phyloP scores from a whole-genome alignment of 2,797 vertebrate genomes.

The Australoheros facetus region DNA sequence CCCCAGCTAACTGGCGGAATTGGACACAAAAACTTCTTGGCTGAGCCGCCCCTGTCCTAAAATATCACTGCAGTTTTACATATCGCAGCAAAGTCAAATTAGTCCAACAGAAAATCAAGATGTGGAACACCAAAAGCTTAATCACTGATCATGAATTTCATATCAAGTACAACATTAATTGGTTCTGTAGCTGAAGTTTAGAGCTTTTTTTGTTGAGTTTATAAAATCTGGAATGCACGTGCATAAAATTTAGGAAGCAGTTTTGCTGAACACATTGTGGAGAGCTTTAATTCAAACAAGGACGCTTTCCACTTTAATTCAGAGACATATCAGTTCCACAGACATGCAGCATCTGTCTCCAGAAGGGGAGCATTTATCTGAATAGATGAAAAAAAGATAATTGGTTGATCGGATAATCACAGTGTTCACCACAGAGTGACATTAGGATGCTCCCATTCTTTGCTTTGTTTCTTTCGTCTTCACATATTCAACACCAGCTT shows the following conservation, averaged over 20 bases:
- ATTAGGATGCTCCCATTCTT: constrained; percentile 38
- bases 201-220: background rate
- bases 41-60: background rate
- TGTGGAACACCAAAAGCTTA: background rate
- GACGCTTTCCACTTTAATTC: background rate
- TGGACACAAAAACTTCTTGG: background rate
- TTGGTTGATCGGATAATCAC: constrained; percentile 56
- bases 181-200: background rate
- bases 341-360: constrained; percentile 18
- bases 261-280: background rate
- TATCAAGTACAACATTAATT: no score
- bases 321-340: background rate
- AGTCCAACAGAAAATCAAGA: background rate
- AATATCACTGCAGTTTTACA: background rate
- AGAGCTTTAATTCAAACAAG: background rate
- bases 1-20: background rate
- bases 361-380: constrained; percentile 23
- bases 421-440: constrained; percentile 10
- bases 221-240: background rate
- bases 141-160: background rate
- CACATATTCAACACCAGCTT: constrained; percentile 34
- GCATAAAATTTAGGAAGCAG: background rate
- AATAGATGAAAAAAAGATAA: constrained; percentile 32
- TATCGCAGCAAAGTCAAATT: no score
- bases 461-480: constrained; percentile 36